A percentile compares a stretch with the other conserved stretches of the same genome.
Conservation (phyloP, 2,888 invertebrate genomes). For the Mystacides longicornis region DNA sequence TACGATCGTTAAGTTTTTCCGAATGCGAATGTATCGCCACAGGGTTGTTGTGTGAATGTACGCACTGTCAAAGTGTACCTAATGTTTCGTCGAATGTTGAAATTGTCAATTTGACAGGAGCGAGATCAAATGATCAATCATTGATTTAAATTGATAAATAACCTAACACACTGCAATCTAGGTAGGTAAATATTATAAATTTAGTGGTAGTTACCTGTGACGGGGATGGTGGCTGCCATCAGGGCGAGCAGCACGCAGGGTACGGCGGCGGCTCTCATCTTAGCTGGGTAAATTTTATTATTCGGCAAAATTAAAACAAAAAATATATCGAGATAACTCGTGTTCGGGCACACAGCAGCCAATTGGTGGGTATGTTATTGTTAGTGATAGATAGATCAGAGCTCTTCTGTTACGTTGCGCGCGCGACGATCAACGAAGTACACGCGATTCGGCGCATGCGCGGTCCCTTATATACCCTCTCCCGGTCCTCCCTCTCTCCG, state of each 20-base stretch:
- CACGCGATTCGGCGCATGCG: constrained; percentile 19
- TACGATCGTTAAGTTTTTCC: too few relatives aligned
- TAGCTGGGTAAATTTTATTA: too few relatives aligned
- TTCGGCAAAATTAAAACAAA: neutral
- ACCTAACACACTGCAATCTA: neutral
- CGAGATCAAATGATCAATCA: too few relatives aligned
- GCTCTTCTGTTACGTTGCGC: constrained; percentile 13
- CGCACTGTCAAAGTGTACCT: too few relatives aligned
- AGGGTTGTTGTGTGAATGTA: too few relatives aligned
- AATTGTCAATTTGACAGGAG: too few relatives aligned
- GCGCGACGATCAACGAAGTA: constrained; percentile 19
- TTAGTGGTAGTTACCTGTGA: constrained; percentile 38
- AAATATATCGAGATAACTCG: neutral
- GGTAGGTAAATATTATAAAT: neutral
- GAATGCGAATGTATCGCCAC: too few relatives aligned
- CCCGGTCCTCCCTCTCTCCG: constrained; percentile 38
- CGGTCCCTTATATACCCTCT: constrained; percentile 31
- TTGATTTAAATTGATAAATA: neutral
- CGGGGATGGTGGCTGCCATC: constrained; percentile 46
- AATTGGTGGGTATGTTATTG: neutral
- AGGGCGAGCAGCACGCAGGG: constrained; percentile 47
- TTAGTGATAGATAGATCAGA: neutral
- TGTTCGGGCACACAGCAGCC: neutral
- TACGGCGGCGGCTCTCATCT: constrained; percentile 35
- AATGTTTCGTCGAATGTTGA: too few relatives aligned